Evolutionary conservation across 2,797 vertebrate species (phyloP), one percentile per base, ranked within the genome.

Genomic region (Epinephelus awoara): DNA sequence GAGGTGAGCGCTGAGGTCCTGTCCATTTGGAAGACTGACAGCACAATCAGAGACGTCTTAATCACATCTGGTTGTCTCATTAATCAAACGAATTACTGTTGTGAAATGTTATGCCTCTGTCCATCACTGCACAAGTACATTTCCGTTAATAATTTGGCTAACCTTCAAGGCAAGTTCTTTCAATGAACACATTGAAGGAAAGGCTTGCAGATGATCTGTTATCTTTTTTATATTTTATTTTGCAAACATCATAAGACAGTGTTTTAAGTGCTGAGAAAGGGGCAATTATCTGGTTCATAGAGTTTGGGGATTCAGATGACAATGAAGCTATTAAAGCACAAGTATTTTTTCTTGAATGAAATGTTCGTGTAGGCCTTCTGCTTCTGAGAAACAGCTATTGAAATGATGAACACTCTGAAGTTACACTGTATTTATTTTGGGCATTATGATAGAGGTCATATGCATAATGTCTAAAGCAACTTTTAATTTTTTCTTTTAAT

Each of bases 11-110:
- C 77, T 23, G 80, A 81, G 91, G 90, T 92, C 88, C 84, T 79
- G 94, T 93, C 93, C 93, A 94, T 95, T 96, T 94, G 91, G 94
- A 96, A 93, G 93, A 95, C 83, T 93, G 95, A 95, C 95, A 94
- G 93, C 79, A 89, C 89, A 91, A 94, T 95, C 92, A 91, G 88
- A 90, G 91, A 89, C 23, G 59, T 88, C 81, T 96, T 95, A 93
- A 95, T 95, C 94, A 94, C 90, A 78, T 86, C 84, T 80, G 77
- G 71, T 89, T 91, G 92, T 92, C 93, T 91, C 89, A 27, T 96
- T 92, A 85, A 95, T 95, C 94, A 95, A 84, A 80, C 72, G 67
- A 94, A 94, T 91, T 91, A 88, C 87, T 88, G 76, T 88, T 87
- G 84, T 91, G 91, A 91, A 94, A 91, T 90, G 85, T 91, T 89